A percentile compares a stretch with the other conserved stretches of the same genome.
These are phyloP conservation scores for Drosophila pachea DNA, from an alignment of 1,140 invertebrate genomes.

Conservation along the genomic window DNA sequence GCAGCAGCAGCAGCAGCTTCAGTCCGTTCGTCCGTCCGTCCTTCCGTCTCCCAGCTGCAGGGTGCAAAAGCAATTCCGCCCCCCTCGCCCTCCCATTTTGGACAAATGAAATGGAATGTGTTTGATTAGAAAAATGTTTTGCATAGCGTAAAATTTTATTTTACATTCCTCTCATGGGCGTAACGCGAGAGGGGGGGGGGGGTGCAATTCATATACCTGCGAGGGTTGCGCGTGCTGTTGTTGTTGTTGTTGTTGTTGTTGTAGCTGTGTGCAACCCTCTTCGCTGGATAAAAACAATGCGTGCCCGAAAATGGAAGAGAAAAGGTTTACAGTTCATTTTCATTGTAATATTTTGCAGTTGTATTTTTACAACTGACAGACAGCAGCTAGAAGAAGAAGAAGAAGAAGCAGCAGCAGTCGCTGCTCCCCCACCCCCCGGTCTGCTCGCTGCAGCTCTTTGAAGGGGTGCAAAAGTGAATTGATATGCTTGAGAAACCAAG, in stretches of 20 bases:
- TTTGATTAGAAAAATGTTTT: constrained; percentile 78
- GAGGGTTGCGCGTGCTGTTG: constrained; percentile 2
- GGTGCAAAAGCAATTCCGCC: neutral
- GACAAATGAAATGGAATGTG: constrained; percentile 73
- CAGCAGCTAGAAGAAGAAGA: neutral
- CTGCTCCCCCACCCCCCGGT: constrained; percentile 4
- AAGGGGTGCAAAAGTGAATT: constrained; percentile 64
- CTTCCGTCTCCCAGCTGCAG: neutral
- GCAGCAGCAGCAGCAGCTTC: neutral
- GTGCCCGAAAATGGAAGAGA: constrained; percentile 35
- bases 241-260: neutral
- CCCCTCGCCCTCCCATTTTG: neutral
- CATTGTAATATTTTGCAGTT: constrained; percentile 4
- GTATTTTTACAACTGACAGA: constrained; percentile 37
- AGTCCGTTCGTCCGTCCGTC: too few species aligned
- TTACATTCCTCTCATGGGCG: constrained; percentile 49
- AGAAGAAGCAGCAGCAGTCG: constrained; percentile 16
- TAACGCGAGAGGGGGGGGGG: constrained; percentile 15
- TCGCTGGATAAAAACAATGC: constrained; percentile 56
- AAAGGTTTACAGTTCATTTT: constrained; percentile 76
- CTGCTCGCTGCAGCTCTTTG: constrained; percentile 27
- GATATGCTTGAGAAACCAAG: constrained; percentile 75
- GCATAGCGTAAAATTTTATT: constrained; percentile 73
- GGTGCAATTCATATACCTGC: constrained; percentile 30
- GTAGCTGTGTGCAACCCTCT: constrained; percentile 30